Conservation (phyloP, 2,888 invertebrate genomes). For the Epirrita christyi region DNA sequence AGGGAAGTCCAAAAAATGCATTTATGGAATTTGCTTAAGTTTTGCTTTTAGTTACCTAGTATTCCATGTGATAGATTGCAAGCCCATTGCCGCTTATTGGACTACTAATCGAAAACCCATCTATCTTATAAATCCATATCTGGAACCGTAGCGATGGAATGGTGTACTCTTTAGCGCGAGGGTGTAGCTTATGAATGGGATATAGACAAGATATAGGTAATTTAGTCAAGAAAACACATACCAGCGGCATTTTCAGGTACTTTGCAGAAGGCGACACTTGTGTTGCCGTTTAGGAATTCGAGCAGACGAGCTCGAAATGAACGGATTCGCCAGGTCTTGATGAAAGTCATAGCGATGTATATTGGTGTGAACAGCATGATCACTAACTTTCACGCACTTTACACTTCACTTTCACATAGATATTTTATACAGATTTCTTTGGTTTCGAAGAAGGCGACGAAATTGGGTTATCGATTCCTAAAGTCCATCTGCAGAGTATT, state of each 20-base stretch:
- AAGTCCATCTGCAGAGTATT: slow-evolving; percentile 55
- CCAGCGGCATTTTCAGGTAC: slow-evolving; percentile 82
- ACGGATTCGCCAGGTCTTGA: slow-evolving; percentile 92
- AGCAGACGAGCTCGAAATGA: slow-evolving; percentile 88
- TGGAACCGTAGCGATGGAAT: too few relatives aligned
- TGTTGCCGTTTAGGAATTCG: slow-evolving; percentile 84
- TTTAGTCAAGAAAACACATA: slow-evolving; percentile 37
- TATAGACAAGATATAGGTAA: too few relatives aligned
- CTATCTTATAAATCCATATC: too few relatives aligned
- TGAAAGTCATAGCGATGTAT: slow-evolving; percentile 92
- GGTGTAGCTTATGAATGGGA: too few relatives aligned
- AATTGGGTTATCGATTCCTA: slow-evolving; percentile 79
- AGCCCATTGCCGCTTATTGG: too few relatives aligned
- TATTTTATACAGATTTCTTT: slow-evolving; percentile 13
- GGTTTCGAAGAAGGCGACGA: slow-evolving; percentile 19
- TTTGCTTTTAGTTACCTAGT: too few relatives aligned
- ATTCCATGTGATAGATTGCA: too few relatives aligned
- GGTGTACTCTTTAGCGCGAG: too few relatives aligned
- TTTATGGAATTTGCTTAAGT: too few relatives aligned
- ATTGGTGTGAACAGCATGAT: slow-evolving; percentile 91
- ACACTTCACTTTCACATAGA: slow-evolving; percentile 5
- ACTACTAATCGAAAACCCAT: too few relatives aligned
- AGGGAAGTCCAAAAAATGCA: too few relatives aligned
- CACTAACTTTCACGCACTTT: slow-evolving; percentile 21
- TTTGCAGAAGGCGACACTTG: slow-evolving; percentile 86